Percentiles rank a stretch among this genome's conserved stretches.
Conservation (phyloP, 2,888 invertebrate genomes). For the Parnassius orleans region DNA sequence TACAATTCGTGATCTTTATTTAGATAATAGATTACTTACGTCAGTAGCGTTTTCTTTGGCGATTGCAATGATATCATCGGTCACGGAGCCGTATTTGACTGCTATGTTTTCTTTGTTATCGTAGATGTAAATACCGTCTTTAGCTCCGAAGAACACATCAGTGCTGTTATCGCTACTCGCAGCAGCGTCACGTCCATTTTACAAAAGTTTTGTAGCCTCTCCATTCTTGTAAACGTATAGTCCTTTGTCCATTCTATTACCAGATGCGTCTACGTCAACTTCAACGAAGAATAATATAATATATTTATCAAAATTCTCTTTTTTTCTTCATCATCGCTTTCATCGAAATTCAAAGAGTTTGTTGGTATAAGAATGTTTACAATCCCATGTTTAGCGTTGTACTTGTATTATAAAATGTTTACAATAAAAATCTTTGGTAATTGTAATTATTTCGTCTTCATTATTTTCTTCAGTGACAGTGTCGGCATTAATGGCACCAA, state of each 20-base stretch:
- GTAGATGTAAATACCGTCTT: too few relatives aligned
- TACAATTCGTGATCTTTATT: constrained; percentile 51
- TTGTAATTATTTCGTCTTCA: constrained; percentile 18
- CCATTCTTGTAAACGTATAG: constrained; percentile 29
- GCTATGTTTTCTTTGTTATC: constrained; percentile 25
- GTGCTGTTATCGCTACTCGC: constrained; percentile 26
- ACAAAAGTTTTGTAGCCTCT: constrained; percentile 32
- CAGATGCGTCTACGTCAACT: constrained; percentile 33
- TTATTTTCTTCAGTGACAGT: neutral
- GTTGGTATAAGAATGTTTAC: constrained; percentile 34
- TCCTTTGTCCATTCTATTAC: constrained; percentile 27
- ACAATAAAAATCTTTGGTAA: constrained; percentile 25
- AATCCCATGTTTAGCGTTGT: constrained; percentile 34
- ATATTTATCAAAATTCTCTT: constrained; percentile 26
- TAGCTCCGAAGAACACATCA: constrained; percentile 27
- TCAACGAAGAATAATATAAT: constrained; percentile 35
- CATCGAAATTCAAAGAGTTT: constrained; percentile 34
- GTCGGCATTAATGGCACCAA: neutral
- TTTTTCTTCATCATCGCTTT: constrained; percentile 24
- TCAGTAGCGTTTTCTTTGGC: constrained; percentile 35
- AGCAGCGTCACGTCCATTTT: constrained; percentile 30
- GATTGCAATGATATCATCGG: constrained; percentile 37
- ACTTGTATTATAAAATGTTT: constrained; percentile 25
- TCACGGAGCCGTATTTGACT: constrained; percentile 37
- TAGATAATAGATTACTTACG: constrained; percentile 46